A percentile compares a stretch with the other conserved stretches of the same genome.
Evolutionary conservation across 2,888 invertebrate species (phyloP).

Genomic region (Tinea trinotella): DNA sequence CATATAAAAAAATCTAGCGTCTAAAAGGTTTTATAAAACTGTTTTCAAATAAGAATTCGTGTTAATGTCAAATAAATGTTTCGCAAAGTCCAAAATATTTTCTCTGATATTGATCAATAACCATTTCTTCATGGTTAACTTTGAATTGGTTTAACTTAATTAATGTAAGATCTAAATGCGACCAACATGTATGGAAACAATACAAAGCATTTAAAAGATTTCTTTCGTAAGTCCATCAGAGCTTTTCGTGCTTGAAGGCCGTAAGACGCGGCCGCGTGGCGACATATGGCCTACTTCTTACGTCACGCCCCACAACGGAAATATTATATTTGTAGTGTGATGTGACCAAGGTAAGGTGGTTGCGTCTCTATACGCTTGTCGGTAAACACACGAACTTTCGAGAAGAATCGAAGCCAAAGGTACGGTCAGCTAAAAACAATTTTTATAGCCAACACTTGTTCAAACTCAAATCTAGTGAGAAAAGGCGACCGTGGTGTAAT

Average conservation of each 20-base stretch:
- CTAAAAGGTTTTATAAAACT: too few relatives aligned
- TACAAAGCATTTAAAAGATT: constrained; percentile 29
- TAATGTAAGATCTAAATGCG: constrained; percentile 8
- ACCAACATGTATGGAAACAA: constrained; percentile 4
- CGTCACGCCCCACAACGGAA: constrained; percentile 24
- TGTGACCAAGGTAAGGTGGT: constrained; percentile 21
- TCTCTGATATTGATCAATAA: neutral
- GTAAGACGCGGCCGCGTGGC: constrained; percentile 23
- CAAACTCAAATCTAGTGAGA: too few relatives aligned
- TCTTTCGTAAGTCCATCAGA: constrained; percentile 22
- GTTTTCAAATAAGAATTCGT: neutral
- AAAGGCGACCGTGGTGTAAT: too few relatives aligned
- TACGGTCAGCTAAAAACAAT: constrained; percentile 1
- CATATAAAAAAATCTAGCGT: too few relatives aligned
- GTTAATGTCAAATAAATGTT: neutral
- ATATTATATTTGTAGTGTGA: constrained; percentile 20
- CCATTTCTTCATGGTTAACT: neutral
- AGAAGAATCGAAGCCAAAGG: neutral
- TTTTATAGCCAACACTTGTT: too few relatives aligned
- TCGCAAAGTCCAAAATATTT: neutral
- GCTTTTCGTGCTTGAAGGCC: constrained; percentile 27
- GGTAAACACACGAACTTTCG: constrained; percentile 14
- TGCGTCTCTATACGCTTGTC: constrained; percentile 23
- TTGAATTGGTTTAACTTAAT: neutral
- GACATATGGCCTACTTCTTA: constrained; percentile 28